Conservation (phyloP, 2,888 invertebrate species). For the Nomada ferruginata region DNA sequence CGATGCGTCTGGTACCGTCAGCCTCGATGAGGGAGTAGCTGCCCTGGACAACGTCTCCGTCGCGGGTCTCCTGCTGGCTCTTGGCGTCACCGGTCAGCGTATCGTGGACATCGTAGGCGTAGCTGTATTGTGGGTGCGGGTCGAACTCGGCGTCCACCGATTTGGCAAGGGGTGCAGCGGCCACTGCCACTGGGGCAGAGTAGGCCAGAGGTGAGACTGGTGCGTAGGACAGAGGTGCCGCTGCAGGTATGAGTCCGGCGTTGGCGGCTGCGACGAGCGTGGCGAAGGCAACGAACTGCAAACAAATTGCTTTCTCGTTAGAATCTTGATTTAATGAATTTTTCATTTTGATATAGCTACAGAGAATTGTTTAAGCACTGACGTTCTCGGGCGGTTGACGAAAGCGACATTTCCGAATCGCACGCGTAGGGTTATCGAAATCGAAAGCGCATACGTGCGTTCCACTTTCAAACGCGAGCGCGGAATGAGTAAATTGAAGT, state of each 20-base stretch:
- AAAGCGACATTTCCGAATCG: slow-evolving; percentile 37
- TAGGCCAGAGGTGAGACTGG: slow-evolving; percentile 33
- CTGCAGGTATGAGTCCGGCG: slow-evolving; percentile 84
- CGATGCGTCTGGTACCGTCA: slow-evolving; percentile 83
- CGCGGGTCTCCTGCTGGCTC: slow-evolving; percentile 79
- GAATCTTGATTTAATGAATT: neutral
- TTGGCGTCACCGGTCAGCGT: slow-evolving; percentile 80
- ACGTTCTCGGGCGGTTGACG: slow-evolving; percentile 30
- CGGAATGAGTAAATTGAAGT: neutral
- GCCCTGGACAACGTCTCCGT: slow-evolving; percentile 80
- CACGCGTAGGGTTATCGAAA: slow-evolving; percentile 29
- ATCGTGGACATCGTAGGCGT: slow-evolving; percentile 79
- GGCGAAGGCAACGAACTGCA: slow-evolving; percentile 84
- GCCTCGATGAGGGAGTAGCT: slow-evolving; percentile 84
- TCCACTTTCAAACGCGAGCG: slow-evolving; percentile 34
- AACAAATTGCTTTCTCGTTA: slow-evolving; percentile 34
- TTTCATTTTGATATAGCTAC: no score
- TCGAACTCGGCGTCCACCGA: slow-evolving; percentile 77
- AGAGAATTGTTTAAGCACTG: neutral
- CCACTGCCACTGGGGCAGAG: slow-evolving; percentile 83
- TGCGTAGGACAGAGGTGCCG: slow-evolving; percentile 71
- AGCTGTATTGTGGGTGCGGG: slow-evolving; percentile 81
- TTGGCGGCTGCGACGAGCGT: slow-evolving; percentile 85
- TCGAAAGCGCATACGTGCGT: slow-evolving; percentile 12
- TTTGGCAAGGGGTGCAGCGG: slow-evolving; percentile 58